phyloP scores from a whole-genome alignment of 1,140 invertebrate species.

The Leguminivora glycinivorella region DNA sequence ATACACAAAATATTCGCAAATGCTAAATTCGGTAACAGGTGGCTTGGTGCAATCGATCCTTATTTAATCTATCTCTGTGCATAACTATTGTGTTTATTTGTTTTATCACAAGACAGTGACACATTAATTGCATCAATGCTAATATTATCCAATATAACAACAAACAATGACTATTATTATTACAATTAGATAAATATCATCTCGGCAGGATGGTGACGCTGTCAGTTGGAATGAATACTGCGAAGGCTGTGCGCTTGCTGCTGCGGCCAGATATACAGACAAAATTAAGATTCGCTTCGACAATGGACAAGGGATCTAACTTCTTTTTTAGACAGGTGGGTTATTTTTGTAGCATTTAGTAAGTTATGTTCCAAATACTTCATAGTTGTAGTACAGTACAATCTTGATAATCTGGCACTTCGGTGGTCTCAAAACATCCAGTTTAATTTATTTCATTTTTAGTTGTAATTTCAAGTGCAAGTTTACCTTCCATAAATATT shows the following conservation, averaged over 20 bases:
- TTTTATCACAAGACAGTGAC: background rate
- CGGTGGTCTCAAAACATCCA: no score
- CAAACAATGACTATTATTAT: background rate
- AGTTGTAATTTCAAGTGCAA: no score
- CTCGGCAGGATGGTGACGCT: background rate
- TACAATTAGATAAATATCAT: background rate
- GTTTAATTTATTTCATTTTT: no score
- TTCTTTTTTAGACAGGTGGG: constrained; percentile 72
- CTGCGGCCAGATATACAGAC: constrained; percentile 29
- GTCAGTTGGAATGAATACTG: background rate
- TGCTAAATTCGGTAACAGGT: no score
- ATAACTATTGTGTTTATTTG: background rate
- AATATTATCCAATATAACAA: background rate
- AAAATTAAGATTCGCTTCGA: constrained; percentile 42
- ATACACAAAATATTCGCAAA: no score
- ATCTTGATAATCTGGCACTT: no score
- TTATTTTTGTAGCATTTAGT: constrained; percentile 18
- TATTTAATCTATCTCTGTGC: background rate
- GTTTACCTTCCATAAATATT: no score
- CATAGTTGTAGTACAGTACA: background rate
- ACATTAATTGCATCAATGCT: background rate
- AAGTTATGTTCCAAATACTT: background rate
- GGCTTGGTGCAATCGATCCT: no score
- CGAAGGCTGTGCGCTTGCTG: background rate
- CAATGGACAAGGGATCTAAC: constrained; percentile 43